Conservation (phyloP, 1,140 invertebrate species). For the Pomphorhynchus laevis region DNA sequence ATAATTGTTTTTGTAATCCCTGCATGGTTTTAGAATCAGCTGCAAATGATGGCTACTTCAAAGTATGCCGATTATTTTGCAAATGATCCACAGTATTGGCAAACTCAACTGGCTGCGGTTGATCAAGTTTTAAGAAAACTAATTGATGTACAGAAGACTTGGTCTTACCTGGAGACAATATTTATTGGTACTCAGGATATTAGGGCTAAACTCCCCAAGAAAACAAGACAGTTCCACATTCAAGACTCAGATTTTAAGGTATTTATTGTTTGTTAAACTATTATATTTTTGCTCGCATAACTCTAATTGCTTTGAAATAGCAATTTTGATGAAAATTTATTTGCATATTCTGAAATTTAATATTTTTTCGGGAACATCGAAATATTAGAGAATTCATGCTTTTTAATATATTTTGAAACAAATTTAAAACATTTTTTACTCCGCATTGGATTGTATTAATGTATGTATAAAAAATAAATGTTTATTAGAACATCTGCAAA, state of each 20-base stretch:
- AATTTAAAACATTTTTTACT: no score
- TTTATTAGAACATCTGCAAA: conserved; percentile 4
- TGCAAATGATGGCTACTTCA: conserved; percentile 69
- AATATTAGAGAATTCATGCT: no score
- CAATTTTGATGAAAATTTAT: no score
- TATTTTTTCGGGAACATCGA: no score
- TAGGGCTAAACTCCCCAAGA: conserved; percentile 52
- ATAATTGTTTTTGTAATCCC: conserved; percentile 9
- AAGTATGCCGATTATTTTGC: conserved; percentile 80
- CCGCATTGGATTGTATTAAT: no score
- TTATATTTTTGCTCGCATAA: not conserved
- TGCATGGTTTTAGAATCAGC: conserved; percentile 30
- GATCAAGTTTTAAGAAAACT: conserved; percentile 51
- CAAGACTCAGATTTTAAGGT: conserved; percentile 57
- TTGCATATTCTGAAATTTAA: no score
- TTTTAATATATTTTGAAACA: no score
- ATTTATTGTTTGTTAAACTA: not conserved
- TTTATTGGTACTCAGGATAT: conserved; percentile 93
- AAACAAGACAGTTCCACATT: conserved; percentile 53
- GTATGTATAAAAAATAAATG: no score
- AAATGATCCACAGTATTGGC: conserved; percentile 62
- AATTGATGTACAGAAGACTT: conserved; percentile 81
- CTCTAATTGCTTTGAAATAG: not conserved
- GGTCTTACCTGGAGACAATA: conserved; percentile 75
- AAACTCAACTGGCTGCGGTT: conserved; percentile 52